Percentiles rank a stretch among this genome's conserved stretches.
Conservation (phyloP, 2,113 vertebrate species). For the Aphelocoma coerulescens region DNA sequence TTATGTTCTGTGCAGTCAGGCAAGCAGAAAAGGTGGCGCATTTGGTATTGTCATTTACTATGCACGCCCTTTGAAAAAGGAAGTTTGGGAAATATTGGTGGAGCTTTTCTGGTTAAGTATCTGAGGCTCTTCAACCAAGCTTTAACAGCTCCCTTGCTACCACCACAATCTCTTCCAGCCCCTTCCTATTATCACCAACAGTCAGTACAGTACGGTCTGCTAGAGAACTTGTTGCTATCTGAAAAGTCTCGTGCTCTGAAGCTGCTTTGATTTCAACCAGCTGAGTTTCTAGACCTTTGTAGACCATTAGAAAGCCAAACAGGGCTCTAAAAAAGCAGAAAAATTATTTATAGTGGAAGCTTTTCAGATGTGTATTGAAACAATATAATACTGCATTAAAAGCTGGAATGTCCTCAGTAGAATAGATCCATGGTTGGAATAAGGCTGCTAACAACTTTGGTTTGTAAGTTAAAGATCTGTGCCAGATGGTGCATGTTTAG, state of each 20-base stretch:
- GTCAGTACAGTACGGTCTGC: not conserved
- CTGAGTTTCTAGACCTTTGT: not conserved
- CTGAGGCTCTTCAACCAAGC: not conserved
- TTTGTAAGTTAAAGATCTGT: not conserved
- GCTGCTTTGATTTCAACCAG: not conserved
- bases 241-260: not conserved
- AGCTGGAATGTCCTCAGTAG: not conserved
- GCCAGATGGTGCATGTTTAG: not conserved
- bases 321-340: not conserved
- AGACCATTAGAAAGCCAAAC: not conserved
- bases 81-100: not conserved
- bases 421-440: not conserved
- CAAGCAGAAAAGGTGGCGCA: fast-evolving
- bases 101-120: not conserved
- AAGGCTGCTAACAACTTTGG: not conserved
- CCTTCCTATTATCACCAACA: not conserved
- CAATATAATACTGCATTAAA: not conserved
- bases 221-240: not conserved
- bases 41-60: not conserved
- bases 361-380: not conserved
- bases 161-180: not conserved
- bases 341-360: not conserved
- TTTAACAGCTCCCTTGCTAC: not conserved
- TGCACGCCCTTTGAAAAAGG: not conserved
- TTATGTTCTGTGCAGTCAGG: not conserved